Evolutionary conservation across 2,113 vertebrate genomes (phyloP), one percentile per base, ranked within the genome.

Genomic region (Tachysurus vachellii): DNA sequence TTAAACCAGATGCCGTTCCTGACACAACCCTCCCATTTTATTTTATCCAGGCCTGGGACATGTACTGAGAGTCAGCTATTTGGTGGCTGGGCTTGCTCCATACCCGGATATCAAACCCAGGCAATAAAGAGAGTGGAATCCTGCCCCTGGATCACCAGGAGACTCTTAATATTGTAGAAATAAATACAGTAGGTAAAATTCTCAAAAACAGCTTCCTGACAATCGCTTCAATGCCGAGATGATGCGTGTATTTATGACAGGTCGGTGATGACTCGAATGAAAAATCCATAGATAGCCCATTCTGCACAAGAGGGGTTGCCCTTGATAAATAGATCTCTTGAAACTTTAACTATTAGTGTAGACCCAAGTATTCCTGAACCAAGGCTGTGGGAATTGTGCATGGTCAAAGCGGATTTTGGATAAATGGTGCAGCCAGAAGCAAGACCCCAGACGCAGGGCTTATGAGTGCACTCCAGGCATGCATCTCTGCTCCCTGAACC

Each of bases 401-500:
- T 80, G 5, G 77, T 28, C 54, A 57, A 57, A 80, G 53, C 8
- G 10, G 54, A 80, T 57, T 10, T 21, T 59, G 77, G 77, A 80
- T 59, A 80, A 80, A 59, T 80, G 54, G 54, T 5, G 4, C 3
- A 42, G 77, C 77, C 77, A 36, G 54, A 28, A 28, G 53, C 77
- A 80, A 80, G 77, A 80, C 54, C 77, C 77, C 53, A 80, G 28
- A 59, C 17, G 17, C 77, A 80, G 11, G 77, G 28, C 28, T 80
- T 80, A 80, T 57, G 42, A 80, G 16, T 80, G 77, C 77, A 80
- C 77, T 80, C 54, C 17, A 57, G 54, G 28, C 5, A 5, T 59
- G 28, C 17, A 59, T 80, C 54, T 57, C 26, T 80, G 77, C 77
- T 80, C 53, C 77, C 53, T 80, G 77, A 80, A 80, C 77, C 53